Evolutionary conservation across 2,113 vertebrate genomes (phyloP).

Genomic region (Melanerpes formicivorus): DNA sequence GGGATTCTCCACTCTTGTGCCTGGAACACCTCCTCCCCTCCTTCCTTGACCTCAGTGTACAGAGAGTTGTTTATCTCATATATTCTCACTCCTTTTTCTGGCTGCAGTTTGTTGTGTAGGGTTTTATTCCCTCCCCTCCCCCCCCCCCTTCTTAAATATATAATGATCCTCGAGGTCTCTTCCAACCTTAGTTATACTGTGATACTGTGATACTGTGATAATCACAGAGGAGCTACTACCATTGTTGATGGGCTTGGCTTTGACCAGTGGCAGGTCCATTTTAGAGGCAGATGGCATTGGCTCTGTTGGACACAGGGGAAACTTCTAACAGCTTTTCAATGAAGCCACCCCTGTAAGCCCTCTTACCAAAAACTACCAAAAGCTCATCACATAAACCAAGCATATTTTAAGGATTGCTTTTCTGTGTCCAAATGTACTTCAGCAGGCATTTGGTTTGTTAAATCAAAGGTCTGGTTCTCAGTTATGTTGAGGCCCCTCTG

Average conservation of each 20-base stretch:
- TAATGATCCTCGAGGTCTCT: too few species aligned
- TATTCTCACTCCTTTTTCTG: neutral
- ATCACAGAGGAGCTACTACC: neutral
- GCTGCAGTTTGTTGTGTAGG: neutral
- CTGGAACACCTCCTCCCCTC: neutral
- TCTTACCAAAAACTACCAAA: too few species aligned
- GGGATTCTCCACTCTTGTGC: neutral
- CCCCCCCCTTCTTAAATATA: neutral
- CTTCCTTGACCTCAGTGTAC: neutral
- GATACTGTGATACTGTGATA: too few species aligned
- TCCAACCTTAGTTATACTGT: too few species aligned
- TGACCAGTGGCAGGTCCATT: neutral
- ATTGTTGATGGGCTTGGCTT: rapidly evolving
- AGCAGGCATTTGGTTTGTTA: neutral
- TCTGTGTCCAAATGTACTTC: neutral
- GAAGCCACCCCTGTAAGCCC: too few species aligned
- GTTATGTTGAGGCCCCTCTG: neutral
- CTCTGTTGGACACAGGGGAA: too few species aligned
- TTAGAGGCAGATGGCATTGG: too few species aligned
- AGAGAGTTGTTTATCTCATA: neutral
- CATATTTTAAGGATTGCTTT: neutral
- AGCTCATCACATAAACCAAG: neutral
- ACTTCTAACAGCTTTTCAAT: too few species aligned
- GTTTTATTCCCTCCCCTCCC: too few species aligned
- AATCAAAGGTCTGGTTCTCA: neutral